Evolutionary conservation across 2,797 vertebrate species (phyloP), one percentile per base, ranked within the genome.

Genomic region (Megaceryle alcyon): DNA sequence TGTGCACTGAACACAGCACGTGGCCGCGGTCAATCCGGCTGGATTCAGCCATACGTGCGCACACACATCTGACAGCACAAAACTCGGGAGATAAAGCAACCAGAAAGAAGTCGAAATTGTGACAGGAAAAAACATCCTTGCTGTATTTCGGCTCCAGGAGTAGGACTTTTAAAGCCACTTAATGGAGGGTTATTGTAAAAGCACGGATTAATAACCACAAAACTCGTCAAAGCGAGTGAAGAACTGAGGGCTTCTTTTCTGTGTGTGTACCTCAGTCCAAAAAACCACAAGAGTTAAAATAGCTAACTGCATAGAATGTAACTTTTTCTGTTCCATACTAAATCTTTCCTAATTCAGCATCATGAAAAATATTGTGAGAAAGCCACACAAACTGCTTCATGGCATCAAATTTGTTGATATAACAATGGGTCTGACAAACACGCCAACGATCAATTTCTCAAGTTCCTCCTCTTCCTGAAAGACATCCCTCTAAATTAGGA

Each of bases 1-100:
- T 91, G 69, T 94, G 98, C 97, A 97, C 97, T 98, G 97, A 97
- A 97, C 96, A 56, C 97, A 97, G 98, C 96, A 96, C 94, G 94
- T 96, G 94, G 96, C 85, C 90, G 91, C 97, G 97, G 97, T 97
- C 92, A 96, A 90, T 96, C 96, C 83, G 49, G 95, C 91, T 95
- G 48, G 71, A 59, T 80, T 93, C 75, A 22, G 51, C 72, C 70
- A 39, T 12, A 65, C 33, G 8, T 39, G 39, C 60, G 59, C 70
- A 82, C 72, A n/a, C 64, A 37, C 56, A 56, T 8, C 75, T 0
- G 9, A 71, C 94, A 90, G 54, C 70, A 82, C 88, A 88, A 96
- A 96, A 76, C 75, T 96, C 77, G 82, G 64, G 78, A 89, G 96
- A 97, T 91, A 95, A 86, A 29, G 54, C 31, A 85, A 39, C 39